Evolutionary conservation across 2,113 vertebrate genomes (phyloP), one percentile per base, ranked within the genome.

Genomic region (Cyprinodon tularosa): DNA sequence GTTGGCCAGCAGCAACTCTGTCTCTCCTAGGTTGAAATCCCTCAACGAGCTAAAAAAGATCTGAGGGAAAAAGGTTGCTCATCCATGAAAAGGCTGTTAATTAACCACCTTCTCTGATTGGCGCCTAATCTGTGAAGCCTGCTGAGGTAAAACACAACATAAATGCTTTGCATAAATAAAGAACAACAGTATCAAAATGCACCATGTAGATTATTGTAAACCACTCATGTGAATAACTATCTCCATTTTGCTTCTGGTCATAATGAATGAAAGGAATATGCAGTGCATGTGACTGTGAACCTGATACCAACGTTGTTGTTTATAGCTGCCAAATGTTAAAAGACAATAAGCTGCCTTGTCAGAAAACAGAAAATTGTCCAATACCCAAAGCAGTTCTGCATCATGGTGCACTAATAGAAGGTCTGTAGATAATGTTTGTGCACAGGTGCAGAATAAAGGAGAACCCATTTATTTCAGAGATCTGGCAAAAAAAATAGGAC

Each of bases 381-480:
- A 66, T 70, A 5, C 40, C 38, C 53, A 67, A 63, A 77, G 74
- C 66, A 47, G 70, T 90, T 87, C 81, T 87, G 88, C 89, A 80
- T 82, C 77, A 59, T 0, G 38, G 68, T 61, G 59, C 84, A 64
- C 77, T 87, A 85, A 89, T 88, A 78, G 72, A 74, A 48, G 76
- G 71, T 5, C 22, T 4, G 76, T 0, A 72, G 88, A 88, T 88
- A 77, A 83, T 68, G 66, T 44, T 44, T 65, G 57, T 62, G 69
- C 68, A 68, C 84, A 84, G 77, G 81, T 86, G 84, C 84, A 82
- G 81, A 85, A 87, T 76, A 66, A 81, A 73, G 72, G 67, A 71
- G 66, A 72, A 72, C 74, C 66, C 78, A 84, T 88, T 80, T 50
- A 75, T 87, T 86, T 91, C 10, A 39, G 42, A 90, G 86, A 88